These are phyloP conservation scores for Pseudochromis fuscus DNA, from an alignment of 2,797 vertebrate species.

Conservation along the genomic window DNA sequence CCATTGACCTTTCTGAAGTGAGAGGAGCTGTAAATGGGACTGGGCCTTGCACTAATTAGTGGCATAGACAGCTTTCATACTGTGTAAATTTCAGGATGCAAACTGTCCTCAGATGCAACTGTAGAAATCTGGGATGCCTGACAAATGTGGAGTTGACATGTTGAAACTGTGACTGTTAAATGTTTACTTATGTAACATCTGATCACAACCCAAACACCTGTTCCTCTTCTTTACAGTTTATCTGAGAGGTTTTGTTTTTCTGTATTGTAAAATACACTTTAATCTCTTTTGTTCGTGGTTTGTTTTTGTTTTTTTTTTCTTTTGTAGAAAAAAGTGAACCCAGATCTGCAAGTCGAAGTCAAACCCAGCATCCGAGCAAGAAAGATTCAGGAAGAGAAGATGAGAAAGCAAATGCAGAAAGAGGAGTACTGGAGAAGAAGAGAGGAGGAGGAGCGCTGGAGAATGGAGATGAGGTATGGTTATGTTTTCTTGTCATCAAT, in stretches of 20 bases:
- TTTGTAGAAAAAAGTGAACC: constrained; percentile 98
- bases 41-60: not conserved
- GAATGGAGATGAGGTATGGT: constrained; percentile 97
- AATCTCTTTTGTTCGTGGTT: not conserved
- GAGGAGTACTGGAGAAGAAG: constrained; percentile 98
- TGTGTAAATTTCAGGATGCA: not conserved
- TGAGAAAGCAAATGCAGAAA: constrained; percentile 99
- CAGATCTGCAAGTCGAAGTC: constrained; percentile 98
- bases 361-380: constrained; percentile 97
- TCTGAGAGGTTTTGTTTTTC: too few relatives aligned
- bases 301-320: not conserved
- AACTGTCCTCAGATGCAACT: not conserved
- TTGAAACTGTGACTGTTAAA: too few relatives aligned
- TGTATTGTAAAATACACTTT: not conserved
- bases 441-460: constrained; percentile 98
- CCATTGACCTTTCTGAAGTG: not conserved
- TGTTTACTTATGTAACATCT: not conserved
- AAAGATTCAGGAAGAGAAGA: constrained; percentile 98
- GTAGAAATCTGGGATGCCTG: not conserved
- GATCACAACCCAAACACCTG: not conserved
- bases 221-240: not conserved
- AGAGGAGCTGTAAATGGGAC: not conserved
- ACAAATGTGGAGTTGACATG: not conserved
- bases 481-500: not conserved
- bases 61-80: not conserved